Percentiles rank a stretch among this genome's conserved stretches.
phyloP scores from a whole-genome alignment of 2,113 vertebrate species.

The Leptosomus discolor region DNA sequence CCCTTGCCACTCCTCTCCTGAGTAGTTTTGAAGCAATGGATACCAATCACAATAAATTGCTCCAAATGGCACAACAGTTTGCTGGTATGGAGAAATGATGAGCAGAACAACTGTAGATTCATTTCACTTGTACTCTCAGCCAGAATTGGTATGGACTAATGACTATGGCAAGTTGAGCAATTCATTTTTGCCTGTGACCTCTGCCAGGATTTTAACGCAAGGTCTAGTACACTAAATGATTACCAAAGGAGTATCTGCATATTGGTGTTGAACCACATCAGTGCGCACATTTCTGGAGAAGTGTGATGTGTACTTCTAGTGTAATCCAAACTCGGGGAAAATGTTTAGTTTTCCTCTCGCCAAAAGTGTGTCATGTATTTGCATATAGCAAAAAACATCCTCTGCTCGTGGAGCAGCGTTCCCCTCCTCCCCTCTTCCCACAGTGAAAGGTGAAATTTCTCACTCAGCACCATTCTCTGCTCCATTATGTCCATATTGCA shows the following conservation, averaged over 20 bases:
- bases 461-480: neutral
- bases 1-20: neutral
- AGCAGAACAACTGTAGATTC: neutral
- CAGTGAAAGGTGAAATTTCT: slow-evolving; percentile 10
- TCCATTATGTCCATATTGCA: neutral
- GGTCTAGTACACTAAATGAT: neutral
- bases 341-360: neutral
- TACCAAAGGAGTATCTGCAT: neutral
- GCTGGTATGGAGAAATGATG: slow-evolving; percentile 24
- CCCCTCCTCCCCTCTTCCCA: neutral
- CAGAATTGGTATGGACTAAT: slow-evolving; percentile 15
- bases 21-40: neutral
- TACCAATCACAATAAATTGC: neutral
- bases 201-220: slow-evolving; percentile 34
- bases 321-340: neutral
- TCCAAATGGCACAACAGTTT: slow-evolving; percentile 11
- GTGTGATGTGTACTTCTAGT: neutral
- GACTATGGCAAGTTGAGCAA: neutral
- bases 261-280: neutral
- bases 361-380: neutral
- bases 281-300: neutral
- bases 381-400: neutral
- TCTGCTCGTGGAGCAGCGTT: neutral
- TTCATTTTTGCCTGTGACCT: slow-evolving; percentile 33
- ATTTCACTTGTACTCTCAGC: slow-evolving; percentile 9